Base-by-base conservation (phyloP, 1,140 invertebrate genomes). In the Pseudachorutes palmiensis region DNA sequence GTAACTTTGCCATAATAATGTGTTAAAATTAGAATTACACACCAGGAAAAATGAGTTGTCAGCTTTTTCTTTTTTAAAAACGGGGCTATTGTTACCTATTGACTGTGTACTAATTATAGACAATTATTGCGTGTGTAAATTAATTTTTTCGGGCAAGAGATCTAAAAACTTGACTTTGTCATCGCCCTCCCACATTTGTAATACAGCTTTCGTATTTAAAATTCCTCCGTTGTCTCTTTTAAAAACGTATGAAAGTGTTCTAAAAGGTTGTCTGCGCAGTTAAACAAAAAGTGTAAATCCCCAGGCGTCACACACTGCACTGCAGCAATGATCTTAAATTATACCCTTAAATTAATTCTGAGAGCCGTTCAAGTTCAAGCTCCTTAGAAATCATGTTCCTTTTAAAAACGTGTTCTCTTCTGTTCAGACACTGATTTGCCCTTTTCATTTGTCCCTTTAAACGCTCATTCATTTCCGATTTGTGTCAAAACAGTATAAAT, bases 181-280 rank as follows among this genome's bases (percentile, higher is more conserved):
- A n/a, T n/a, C n/a, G n/a, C n/a, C 36, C 36, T 19, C 36, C 36
- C 36, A 45, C 36, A 45, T 45, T 45, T 45, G 36, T 45, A 45
- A 45, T 45, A 45, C 36, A 45, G 36, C 36, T 45, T 45, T 45
- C 36, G 19, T 45, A 45, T 45, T 45, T 45, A 45, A n/a, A n/a
- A 45, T 45, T 45, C 19, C 36, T 45, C 19, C 36, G 19, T 45
- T 45, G 36, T 45, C 36, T 45, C 9, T 45, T 45, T 45, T 45
- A 45, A 45, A 12, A 19, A 19, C 9, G 36, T 45, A 19, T 45
- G 36, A 19, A 45, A 12, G 36, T n/a, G n/a, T n/a, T n/a, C n/a
- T n/a, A n/a, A n/a, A n/a, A n/a, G n/a, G n/a, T n/a, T n/a, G n/a
- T n/a, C n/a, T n/a, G n/a, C n/a, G n/a, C n/a, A n/a, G n/a, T n/a